These are phyloP conservation scores for Aphrophora alni DNA, from an alignment of 2,888 invertebrate genomes.

Conservation along the genomic window DNA sequence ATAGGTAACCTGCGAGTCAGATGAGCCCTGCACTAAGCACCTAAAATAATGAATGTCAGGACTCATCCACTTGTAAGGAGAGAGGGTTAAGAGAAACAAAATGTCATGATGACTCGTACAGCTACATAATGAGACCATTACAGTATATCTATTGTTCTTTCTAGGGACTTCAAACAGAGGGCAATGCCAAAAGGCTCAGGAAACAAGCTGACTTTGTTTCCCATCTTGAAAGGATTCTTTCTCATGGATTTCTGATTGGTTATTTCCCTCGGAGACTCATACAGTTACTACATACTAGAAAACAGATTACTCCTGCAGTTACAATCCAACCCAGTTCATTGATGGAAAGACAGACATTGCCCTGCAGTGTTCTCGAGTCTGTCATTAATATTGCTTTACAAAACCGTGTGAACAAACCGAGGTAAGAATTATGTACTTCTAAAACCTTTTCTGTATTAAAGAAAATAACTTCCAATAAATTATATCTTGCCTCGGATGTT, in stretches of 20 bases:
- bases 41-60: no score
- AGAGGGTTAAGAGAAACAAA: no score
- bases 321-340: conserved; percentile 23
- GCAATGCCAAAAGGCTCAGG: conserved; percentile 55
- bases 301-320: conserved; percentile 9
- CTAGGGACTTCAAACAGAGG: conserved; percentile 52
- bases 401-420: background rate
- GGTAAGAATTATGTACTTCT: background rate
- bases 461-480: no score
- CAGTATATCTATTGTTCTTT: background rate
- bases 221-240: conserved; percentile 54
- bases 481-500: no score
- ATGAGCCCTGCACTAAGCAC: no score
- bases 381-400: conserved; percentile 30
- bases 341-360: conserved; percentile 10
- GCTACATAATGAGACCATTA: no score
- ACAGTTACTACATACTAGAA: background rate
- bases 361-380: conserved; percentile 18
- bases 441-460: no score
- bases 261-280: conserved; percentile 9
- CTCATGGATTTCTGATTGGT: background rate
- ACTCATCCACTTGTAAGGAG: no score
- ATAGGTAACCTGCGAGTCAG: no score
- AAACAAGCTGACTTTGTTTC: conserved; percentile 57
- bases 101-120: no score